phyloP scores from a whole-genome alignment of 1,140 invertebrate genomes.

The Aphelenchoides besseyi region DNA sequence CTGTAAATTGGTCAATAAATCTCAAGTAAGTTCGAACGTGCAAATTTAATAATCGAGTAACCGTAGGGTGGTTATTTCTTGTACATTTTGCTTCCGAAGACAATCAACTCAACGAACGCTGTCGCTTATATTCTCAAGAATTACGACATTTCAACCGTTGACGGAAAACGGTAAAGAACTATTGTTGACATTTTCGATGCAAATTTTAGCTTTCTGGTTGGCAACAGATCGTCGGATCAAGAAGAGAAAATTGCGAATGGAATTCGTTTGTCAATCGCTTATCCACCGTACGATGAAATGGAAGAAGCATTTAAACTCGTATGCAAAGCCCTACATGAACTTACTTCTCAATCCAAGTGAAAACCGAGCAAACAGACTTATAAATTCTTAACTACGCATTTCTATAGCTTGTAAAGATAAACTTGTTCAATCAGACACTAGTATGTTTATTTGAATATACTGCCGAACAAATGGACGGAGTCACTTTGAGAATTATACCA shows the following conservation, averaged over 20 bases:
- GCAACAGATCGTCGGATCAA: background rate
- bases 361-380: constrained; percentile 4
- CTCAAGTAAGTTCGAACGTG: background rate
- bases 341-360: background rate
- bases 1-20: constrained; percentile 10
- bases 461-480: no score
- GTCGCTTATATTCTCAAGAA: constrained; percentile 11
- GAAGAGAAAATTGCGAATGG: constrained; percentile 21
- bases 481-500: no score
- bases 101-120: constrained; percentile 23
- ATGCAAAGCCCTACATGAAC: constrained; percentile 1
- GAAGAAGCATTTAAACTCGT: constrained; percentile 12
- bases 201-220: background rate
- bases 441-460: background rate
- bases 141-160: constrained; percentile 11
- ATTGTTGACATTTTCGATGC: constrained; percentile 16
- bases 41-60: constrained; percentile 2
- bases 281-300: constrained; percentile 27
- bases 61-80: constrained; percentile 32
- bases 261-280: constrained; percentile 32
- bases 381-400: background rate
- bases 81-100: constrained; percentile 24
- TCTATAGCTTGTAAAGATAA: background rate
- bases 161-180: constrained; percentile 14
- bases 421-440: background rate